Base-by-base conservation (phyloP, 2,888 invertebrate genomes). In the Lingula anatina region DNA sequence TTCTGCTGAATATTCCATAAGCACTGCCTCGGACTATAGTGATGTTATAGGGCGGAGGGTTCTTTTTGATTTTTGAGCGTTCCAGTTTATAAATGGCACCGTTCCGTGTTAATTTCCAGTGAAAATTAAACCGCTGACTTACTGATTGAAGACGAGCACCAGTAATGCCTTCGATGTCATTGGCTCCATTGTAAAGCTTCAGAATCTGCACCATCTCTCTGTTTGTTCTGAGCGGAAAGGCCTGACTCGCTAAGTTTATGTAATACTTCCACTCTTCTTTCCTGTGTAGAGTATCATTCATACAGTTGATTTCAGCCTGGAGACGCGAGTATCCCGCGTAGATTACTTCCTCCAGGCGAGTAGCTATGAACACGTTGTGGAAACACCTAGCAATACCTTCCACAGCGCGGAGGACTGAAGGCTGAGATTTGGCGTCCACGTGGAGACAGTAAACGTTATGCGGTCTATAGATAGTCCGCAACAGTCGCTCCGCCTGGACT, bases 371-470 rank as follows among this genome's bases (percentile, higher is more conserved):
- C 12, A 74, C 71, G 57, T 75, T 73, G n/a, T 61, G 49, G 49
- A 72, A 66, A 54, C 73, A 70, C n/a, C 53, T 45, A 20, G 59
- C 53, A 3, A 70, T 51, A 2, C 50, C 42, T 18, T 36, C 45
- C 15, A 67, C 54, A 2, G 64, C 59, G 18, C 56, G 43, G 31
- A 58, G 45, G 40, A 68, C 51, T 3, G 38, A 21, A 1, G 49
- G 44, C 1, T 56, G 43, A 2, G 65, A 44, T 46, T 67, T 69
- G n/a, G 45, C 46, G 44, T 75, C 75, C 1, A 73, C 64, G 44
- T 75, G 75, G 25, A 75, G 56, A 51, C 75, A 75, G 56, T 72
- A 75, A 26, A 62, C 49, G 49, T 75, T 75, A 40, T 73, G 68
- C 9, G 73, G 72, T 12, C 66, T 51, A 50, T 72, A 75, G 24